These are phyloP conservation scores for Monopis laevigella DNA, from an alignment of 2,888 invertebrate genomes.

Conservation along the genomic window DNA sequence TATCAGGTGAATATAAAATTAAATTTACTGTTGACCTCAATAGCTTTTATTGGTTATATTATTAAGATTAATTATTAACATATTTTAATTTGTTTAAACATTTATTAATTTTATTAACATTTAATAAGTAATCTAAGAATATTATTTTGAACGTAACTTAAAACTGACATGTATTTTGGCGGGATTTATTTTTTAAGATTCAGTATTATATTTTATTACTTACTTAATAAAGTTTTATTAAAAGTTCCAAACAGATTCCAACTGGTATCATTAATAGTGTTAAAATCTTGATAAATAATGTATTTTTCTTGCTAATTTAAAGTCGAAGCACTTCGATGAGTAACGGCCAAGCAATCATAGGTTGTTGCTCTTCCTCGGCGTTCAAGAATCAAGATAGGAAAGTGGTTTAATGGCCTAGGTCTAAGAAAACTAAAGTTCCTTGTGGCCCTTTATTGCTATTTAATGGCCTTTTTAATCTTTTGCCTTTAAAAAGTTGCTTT, in stretches of 20 bases:
- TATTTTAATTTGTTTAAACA: no score
- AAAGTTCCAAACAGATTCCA: no score
- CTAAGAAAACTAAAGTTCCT: background rate
- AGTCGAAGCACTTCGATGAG: conserved; percentile 29
- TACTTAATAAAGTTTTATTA: no score
- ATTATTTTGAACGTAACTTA: no score
- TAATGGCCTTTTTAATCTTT: background rate
- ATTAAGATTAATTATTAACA: no score
- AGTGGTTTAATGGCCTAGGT: conserved; percentile 6
- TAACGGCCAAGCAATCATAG: conserved; percentile 67
- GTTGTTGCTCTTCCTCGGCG: conserved; percentile 51
- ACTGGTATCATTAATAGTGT: no score
- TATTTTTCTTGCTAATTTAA: conserved; percentile 8
- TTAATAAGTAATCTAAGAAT: no score
- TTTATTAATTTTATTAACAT: no score
- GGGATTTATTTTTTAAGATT: no score
- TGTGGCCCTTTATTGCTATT: background rate
- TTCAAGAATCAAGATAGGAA: background rate
- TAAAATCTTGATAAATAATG: conserved; percentile 4
- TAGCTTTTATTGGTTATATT: no score
- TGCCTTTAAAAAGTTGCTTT: background rate
- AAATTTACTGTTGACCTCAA: conserved; percentile 22
- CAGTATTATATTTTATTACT: no score
- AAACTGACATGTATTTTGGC: no score
- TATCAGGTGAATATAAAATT: conserved; percentile 57